phyloP scores from a whole-genome alignment of 2,797 vertebrate species.

The Poeciliopsis turneri region DNA sequence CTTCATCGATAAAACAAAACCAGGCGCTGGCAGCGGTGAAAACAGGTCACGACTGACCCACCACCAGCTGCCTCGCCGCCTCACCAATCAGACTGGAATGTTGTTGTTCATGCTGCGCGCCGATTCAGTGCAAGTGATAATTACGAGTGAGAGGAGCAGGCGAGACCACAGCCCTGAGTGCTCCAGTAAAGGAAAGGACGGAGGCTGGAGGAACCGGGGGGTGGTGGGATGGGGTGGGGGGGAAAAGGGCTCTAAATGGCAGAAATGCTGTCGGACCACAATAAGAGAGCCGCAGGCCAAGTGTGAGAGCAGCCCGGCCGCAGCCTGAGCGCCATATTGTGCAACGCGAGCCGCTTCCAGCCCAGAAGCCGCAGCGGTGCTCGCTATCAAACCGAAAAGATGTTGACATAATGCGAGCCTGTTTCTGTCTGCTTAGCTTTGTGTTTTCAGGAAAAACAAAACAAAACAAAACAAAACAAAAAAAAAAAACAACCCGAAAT shows the following conservation, averaged over 20 bases:
- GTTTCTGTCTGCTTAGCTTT: conserved; percentile 26
- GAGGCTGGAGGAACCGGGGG: conserved; percentile 32
- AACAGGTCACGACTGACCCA: conserved; percentile 56
- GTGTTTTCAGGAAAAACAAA: conserved; percentile 33
- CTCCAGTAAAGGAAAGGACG: conserved; percentile 41
- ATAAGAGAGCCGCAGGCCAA: conserved; percentile 75
- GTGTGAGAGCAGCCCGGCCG: conserved; percentile 72
- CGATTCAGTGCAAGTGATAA: conserved; percentile 78
- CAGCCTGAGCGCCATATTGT: conserved; percentile 65
- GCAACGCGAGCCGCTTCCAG: conserved; percentile 61
- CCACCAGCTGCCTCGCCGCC: conserved; percentile 43
- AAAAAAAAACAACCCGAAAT: neutral
- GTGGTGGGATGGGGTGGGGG: conserved; percentile 1
- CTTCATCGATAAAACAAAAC: conserved; percentile 49
- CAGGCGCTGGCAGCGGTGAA: conserved; percentile 55
- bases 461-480: too few species aligned
- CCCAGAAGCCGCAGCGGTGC: conserved; percentile 55
- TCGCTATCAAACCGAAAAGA: conserved; percentile 31
- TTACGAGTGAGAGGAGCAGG: conserved; percentile 77
- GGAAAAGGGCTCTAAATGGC: conserved; percentile 68
- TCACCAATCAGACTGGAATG: conserved; percentile 78
- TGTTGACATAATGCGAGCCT: conserved; percentile 38
- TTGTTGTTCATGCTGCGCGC: conserved; percentile 78
- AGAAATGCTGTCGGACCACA: conserved; percentile 76
- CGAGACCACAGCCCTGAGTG: conserved; percentile 69